These are phyloP conservation scores for Sclerodermus sp. DNA, from an alignment of 2,888 invertebrate genomes.

Conservation along the genomic window DNA sequence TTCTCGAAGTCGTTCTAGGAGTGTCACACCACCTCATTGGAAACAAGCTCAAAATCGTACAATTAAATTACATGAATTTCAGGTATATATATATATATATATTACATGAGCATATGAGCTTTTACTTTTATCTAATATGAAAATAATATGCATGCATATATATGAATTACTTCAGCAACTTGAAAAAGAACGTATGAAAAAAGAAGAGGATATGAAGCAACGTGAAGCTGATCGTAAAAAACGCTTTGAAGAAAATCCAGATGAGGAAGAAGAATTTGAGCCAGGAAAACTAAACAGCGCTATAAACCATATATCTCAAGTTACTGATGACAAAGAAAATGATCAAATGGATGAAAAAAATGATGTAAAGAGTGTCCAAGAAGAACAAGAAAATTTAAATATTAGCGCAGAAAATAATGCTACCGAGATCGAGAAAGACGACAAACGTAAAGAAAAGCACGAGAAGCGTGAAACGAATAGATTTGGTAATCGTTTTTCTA, in stretches of 20 bases:
- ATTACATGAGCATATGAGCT: too few species aligned
- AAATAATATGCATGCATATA: background rate
- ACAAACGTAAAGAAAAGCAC: background rate
- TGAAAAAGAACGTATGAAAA: conserved; percentile 57
- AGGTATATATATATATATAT: conserved; percentile 58
- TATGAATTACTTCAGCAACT: conserved; percentile 33
- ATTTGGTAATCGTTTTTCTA: conserved; percentile 30
- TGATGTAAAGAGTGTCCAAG: conserved; percentile 13
- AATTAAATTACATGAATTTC: conserved; percentile 80
- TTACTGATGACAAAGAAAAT: conserved; percentile 36
- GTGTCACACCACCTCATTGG: conserved; percentile 94
- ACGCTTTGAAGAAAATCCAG: conserved; percentile 56
- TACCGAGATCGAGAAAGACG: conserved; percentile 13
- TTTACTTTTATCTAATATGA: too few species aligned
- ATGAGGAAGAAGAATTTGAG: conserved; percentile 32
- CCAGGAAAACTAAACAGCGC: conserved; percentile 22
- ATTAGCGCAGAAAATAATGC: conserved; percentile 25
- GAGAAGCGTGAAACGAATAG: conserved; percentile 34
- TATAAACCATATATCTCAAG: conserved; percentile 20
- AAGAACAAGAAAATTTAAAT: conserved; percentile 17
- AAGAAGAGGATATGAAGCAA: conserved; percentile 65
- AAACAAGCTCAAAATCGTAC: conserved; percentile 83
- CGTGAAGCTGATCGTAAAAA: conserved; percentile 63
- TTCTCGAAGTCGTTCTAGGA: conserved; percentile 79
- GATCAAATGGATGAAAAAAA: conserved; percentile 25